These are phyloP conservation scores for Dascillus cervinus DNA, from an alignment of 2,888 invertebrate species.

Conservation along the genomic window DNA sequence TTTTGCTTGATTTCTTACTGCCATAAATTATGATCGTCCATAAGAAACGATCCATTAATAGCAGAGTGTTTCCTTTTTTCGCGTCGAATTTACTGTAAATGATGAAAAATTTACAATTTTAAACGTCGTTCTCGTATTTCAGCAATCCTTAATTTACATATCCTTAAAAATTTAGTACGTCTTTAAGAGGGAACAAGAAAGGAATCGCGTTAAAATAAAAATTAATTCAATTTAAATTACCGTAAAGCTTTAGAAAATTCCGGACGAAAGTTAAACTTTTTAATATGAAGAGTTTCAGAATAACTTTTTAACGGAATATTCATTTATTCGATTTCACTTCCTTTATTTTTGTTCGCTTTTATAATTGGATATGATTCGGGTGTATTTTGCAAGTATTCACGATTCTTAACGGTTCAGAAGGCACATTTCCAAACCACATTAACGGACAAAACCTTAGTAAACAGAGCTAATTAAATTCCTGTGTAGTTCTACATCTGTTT, in stretches of 20 bases:
- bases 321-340: too few species aligned
- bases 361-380: too few species aligned
- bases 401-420: constrained; percentile 28
- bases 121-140: too few species aligned
- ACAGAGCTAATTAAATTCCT: constrained; percentile 28
- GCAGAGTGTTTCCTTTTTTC: too few species aligned
- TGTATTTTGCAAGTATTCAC: constrained; percentile 27
- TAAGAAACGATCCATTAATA: too few species aligned
- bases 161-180: too few species aligned
- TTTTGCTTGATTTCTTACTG: too few species aligned
- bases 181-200: constrained; percentile 6
- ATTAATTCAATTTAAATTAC: constrained; percentile 26
- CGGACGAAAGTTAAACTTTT: constrained; percentile 16
- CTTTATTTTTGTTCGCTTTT: too few species aligned
- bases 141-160: too few species aligned
- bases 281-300: constrained; percentile 13
- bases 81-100: too few species aligned
- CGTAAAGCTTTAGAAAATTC: constrained; percentile 14
- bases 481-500: constrained; percentile 24
- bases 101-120: too few species aligned
- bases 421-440: constrained; percentile 26
- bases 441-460: constrained; percentile 29
- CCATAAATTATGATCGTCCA: too few species aligned
- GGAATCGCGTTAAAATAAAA: constrained; percentile 24
- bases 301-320: not conserved